Conservation (phyloP, 2,113 vertebrate genomes). For the Bettongia penicillata region DNA sequence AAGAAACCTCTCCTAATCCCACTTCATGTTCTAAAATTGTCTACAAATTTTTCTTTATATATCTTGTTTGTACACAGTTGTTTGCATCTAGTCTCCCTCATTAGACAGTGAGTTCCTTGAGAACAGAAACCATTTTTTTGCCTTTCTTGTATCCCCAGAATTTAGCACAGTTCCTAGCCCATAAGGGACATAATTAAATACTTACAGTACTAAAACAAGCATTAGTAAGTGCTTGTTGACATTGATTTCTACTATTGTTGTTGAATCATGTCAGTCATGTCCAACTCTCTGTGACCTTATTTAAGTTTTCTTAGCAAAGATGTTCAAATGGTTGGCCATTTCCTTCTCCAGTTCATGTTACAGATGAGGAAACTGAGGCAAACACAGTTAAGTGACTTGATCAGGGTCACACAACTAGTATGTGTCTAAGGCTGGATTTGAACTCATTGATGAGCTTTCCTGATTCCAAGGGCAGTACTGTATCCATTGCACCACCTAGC, state of each 20-base stretch:
- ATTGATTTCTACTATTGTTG: background rate
- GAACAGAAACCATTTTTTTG: no score
- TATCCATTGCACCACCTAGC: background rate
- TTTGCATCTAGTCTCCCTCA: background rate
- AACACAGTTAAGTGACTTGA: background rate
- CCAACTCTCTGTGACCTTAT: background rate
- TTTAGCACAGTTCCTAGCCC: background rate
- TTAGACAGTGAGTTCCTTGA: background rate
- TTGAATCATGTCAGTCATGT: background rate
- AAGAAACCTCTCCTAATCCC: background rate
- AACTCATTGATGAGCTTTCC: background rate
- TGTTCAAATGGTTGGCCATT: no score
- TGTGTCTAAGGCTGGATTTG: background rate
- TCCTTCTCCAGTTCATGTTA: background rate
- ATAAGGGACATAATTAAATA: background rate
- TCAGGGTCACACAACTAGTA: background rate
- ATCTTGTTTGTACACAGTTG: background rate
- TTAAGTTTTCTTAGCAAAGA: background rate
- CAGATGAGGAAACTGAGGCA: background rate
- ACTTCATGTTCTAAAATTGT: background rate
- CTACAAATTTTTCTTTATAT: background rate
- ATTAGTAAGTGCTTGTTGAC: background rate
- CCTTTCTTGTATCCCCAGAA: background rate
- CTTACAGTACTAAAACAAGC: background rate
- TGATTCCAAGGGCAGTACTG: background rate